Evolutionary conservation across 1,140 invertebrate genomes (phyloP), one percentile per base, ranked within the genome.

Genomic region (Rhopalosiphum maidis): DNA sequence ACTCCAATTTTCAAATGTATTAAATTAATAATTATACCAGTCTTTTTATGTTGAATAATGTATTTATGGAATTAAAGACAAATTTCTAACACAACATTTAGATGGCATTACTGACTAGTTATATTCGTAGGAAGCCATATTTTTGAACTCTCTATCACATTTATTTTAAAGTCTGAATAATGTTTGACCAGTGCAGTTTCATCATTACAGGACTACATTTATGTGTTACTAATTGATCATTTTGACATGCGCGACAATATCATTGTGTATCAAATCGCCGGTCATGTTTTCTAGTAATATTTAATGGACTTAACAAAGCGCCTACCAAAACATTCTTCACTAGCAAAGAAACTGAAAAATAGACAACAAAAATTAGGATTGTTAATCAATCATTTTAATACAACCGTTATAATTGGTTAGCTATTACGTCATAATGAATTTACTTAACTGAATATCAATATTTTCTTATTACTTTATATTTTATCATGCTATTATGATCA

Each of bases 261-360:
- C 97, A 99, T 95, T 98, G 98, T 0, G 99, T 99, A 95, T 99
- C 98, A 95, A 99, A 99, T 92, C 98, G 96, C 1, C 97, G n/a
- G 99, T 96, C n/a, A n/a, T n/a, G n/a, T n/a, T n/a, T n/a, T n/a
- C n/a, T n/a, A n/a, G n/a, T n/a, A n/a, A n/a, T n/a, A 93, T 97
- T 96, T 22, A 99, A 94, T 46, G 98, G 96, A 8, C 98, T 97
- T 43, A 99, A 95, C 99, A 99, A 99, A 0, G 97, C 96, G 8
- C 99, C 99, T 85, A 99, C 96, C 11, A 98, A 98, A 0, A 99
- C 97, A 96, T 99, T n/a, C 99, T 96, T 99, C 99, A 94, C 97
- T 98, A 51, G 97, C 97, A 94, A 98, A 99, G 11, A 96, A 94
- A 94, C 98, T 97, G 92, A 96, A 82, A 90, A 94, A 68, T 68